Conservation (phyloP, 2,113 vertebrate species). For the Oncorhynchus keta region DNA sequence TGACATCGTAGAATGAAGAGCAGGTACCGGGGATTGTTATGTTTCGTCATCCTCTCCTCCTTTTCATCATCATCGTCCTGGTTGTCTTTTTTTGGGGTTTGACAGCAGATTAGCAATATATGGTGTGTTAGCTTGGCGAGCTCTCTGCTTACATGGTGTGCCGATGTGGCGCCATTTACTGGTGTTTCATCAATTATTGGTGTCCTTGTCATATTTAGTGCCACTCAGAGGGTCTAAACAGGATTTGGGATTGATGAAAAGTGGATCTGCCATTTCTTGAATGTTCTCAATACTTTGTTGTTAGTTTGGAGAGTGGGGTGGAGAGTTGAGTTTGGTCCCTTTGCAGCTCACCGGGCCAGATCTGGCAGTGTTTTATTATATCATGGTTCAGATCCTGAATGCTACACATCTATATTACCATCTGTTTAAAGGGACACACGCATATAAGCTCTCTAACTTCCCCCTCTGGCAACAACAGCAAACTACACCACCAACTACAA, state of each 20-base stretch:
- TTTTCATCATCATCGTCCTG: conserved; percentile 6
- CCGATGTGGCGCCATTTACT: neutral
- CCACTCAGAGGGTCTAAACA: neutral
- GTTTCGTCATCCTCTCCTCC: neutral
- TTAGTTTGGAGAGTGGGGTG: neutral
- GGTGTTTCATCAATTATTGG: conserved; percentile 15
- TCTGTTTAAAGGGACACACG: conserved; percentile 6
- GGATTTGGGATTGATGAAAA: neutral
- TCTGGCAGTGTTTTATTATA: neutral
- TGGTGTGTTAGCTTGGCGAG: conserved; percentile 10
- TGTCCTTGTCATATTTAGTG: conserved; percentile 8
- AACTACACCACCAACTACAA: conserved; percentile 28
- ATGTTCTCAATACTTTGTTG: neutral
- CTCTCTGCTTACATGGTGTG: neutral
- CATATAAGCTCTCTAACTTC: neutral
- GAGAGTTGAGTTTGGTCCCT: too few species aligned
- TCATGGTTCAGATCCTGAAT: conserved; percentile 4
- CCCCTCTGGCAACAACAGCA: neutral
- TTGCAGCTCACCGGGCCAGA: neutral
- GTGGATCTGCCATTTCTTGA: neutral
- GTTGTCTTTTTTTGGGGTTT: conserved; percentile 7
- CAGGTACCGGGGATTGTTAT: neutral
- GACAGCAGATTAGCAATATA: neutral
- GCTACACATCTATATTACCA: conserved; percentile 21
- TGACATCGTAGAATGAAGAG: neutral